Percentiles rank a stretch among this genome's conserved stretches.
phyloP scores from a whole-genome alignment of 2,888 invertebrate genomes.

The Diaprepes abbreviatus region DNA sequence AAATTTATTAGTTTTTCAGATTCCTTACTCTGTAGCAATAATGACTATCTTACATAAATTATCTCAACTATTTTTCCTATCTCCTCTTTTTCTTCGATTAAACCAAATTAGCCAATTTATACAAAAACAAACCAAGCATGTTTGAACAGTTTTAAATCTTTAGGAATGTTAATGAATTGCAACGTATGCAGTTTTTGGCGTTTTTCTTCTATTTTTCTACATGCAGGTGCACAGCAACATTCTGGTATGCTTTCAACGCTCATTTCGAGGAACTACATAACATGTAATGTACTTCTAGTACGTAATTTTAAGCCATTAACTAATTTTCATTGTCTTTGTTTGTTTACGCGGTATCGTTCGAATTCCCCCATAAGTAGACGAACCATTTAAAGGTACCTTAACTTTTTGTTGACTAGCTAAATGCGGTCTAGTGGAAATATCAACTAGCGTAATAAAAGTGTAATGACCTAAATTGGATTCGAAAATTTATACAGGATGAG shows the following conservation, averaged over 20 bases:
- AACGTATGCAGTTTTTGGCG: constrained; percentile 32
- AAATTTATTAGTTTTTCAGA: background rate
- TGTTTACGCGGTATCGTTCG: constrained; percentile 33
- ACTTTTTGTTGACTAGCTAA: constrained; percentile 40
- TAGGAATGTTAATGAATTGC: constrained; percentile 39
- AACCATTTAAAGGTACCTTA: constrained; percentile 49
- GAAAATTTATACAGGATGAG: constrained; percentile 13
- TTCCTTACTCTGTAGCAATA: background rate
- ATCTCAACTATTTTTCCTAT: background rate
- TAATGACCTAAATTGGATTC: constrained; percentile 46
- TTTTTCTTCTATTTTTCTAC: constrained; percentile 46
- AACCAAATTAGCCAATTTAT: constrained; percentile 3
- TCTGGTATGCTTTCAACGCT: constrained; percentile 36
- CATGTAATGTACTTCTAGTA: constrained; percentile 1
- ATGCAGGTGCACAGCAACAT: constrained; percentile 37
- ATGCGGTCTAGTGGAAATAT: constrained; percentile 30
- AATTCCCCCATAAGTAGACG: constrained; percentile 46
- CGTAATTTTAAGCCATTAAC: constrained; percentile 40
- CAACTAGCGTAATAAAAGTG: constrained; percentile 35
- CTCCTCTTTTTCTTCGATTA: background rate
- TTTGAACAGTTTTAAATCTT: constrained; percentile 17
- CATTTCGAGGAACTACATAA: constrained; percentile 32
- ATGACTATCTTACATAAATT: constrained; percentile 1
- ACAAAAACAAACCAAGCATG: background rate
- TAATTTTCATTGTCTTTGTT: constrained; percentile 42